These are phyloP conservation scores for Hirundo rustica DNA, from an alignment of 2,797 vertebrate species.

Conservation along the genomic window DNA sequence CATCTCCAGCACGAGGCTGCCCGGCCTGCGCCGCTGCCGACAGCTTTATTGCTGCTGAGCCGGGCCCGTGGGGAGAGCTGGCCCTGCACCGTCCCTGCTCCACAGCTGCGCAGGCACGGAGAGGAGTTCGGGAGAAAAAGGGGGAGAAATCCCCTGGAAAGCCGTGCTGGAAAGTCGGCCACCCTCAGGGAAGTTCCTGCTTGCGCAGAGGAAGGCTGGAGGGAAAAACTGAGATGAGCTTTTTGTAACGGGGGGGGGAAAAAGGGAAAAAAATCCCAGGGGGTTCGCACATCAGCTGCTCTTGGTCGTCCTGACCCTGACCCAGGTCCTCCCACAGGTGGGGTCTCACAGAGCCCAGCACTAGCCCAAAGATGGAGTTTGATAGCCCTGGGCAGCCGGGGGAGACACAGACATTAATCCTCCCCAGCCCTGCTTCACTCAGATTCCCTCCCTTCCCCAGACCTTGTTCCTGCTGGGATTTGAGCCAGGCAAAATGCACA, in stretches of 20 bases:
- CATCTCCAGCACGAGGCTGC: background rate
- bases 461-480: background rate
- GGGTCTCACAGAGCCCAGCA: background rate
- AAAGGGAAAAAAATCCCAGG: background rate
- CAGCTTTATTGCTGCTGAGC: conserved; percentile 12
- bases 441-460: background rate
- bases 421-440: background rate
- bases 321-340: background rate
- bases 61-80: background rate
- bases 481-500: accelerated
- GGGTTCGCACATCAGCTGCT: background rate
- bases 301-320: background rate
- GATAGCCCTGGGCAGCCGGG: background rate
- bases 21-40: background rate
- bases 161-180: background rate
- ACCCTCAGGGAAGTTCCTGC: background rate
- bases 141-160: background rate
- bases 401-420: too few relatives aligned
- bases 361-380: background rate
- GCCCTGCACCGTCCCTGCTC: background rate
- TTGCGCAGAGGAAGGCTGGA: background rate
- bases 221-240: background rate
- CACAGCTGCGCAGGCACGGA: background rate
- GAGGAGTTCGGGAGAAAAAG: accelerated
- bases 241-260: background rate